These are phyloP conservation scores for Emydura subglobosa DNA, from an alignment of 2,113 vertebrate genomes.

Conservation along the genomic window DNA sequence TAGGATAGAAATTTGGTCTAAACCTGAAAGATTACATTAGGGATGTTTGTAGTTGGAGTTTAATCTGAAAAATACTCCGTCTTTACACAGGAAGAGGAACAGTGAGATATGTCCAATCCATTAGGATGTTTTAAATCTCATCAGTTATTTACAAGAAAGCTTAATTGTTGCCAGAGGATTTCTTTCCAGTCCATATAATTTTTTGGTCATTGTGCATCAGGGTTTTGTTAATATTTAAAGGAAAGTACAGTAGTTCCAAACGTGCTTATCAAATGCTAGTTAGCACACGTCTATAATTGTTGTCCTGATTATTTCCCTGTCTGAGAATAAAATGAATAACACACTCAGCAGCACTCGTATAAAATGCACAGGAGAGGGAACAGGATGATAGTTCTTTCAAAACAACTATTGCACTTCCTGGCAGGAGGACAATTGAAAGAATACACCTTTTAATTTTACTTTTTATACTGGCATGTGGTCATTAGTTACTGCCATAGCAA, in stretches of 20 bases:
- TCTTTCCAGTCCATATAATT: not conserved
- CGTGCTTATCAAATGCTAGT: conserved; percentile 15
- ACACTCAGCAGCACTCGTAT: not conserved
- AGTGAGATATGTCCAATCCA: not conserved
- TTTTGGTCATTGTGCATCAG: not conserved
- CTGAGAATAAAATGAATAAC: conserved; percentile 24
- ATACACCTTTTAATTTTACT: not conserved
- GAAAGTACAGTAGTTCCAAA: not conserved
- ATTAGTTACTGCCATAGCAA: not conserved
- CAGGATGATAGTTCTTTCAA: not conserved
- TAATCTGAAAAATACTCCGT: not conserved
- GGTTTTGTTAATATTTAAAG: not conserved
- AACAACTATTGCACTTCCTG: conserved; percentile 3
- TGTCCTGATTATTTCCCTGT: conserved; percentile 35
- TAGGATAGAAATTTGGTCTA: not conserved
- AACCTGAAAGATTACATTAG: conserved; percentile 5
- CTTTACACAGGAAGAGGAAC: not conserved
- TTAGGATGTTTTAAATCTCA: not conserved
- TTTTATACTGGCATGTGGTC: not conserved
- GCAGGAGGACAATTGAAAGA: not conserved
- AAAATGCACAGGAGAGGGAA: not conserved
- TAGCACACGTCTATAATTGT: not conserved
- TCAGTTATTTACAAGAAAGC: not conserved
- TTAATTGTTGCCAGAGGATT: not conserved
- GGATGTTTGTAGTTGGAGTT: not conserved